Base-by-base conservation (phyloP, 2,797 vertebrate genomes). In the Petrocephalus sullivani region DNA sequence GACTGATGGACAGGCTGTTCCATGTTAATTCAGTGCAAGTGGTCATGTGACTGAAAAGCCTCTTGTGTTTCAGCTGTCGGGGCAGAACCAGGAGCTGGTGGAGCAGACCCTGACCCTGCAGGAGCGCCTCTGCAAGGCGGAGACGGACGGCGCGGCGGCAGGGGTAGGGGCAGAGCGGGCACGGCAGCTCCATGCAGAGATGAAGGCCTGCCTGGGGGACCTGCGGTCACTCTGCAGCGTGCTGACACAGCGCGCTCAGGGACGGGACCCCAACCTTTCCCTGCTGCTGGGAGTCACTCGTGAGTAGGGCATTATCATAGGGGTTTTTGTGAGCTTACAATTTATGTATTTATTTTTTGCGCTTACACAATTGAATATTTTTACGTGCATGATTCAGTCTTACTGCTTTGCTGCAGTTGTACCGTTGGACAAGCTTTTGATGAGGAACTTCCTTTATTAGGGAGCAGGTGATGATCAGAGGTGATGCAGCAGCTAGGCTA, bases 41-140 rank as follows among this genome's bases (percentile, higher is more conserved):
- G 41, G 46, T 53, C 81, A 83, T 21, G 53, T 86, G 56, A 86
- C 56, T n/a, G 1, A 33, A 4, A 53, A 23, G 2, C 16, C n/a
- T 41, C 9, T 5, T 89, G 51, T 85, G 14, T 89, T 90, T 89
- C 92, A 99, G 98, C 95, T 99, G 89, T 98, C 98, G 0, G 91
- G 91, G 46, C 98, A 99, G 94, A 99, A 99, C 93, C 98, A 99
- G 94, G 97, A 99, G 1, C 95, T 99, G 91, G 97, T 99, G 87
- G 98, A 99, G 94, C 96, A 97, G 94, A 98, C 97, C 91, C 93
- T 99, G 92, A 98, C 96, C 0, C 95, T 99, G 82, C 97, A 98
- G 93, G 98, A 99, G 92, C 95, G 93, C 10, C 93, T 98, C 88
- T 95, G 93, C 1, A 96, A 96, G 87, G 90, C 90, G 0, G 94